Conservation (phyloP, 2,797 vertebrate species). For the Thamnophis elegans region DNA sequence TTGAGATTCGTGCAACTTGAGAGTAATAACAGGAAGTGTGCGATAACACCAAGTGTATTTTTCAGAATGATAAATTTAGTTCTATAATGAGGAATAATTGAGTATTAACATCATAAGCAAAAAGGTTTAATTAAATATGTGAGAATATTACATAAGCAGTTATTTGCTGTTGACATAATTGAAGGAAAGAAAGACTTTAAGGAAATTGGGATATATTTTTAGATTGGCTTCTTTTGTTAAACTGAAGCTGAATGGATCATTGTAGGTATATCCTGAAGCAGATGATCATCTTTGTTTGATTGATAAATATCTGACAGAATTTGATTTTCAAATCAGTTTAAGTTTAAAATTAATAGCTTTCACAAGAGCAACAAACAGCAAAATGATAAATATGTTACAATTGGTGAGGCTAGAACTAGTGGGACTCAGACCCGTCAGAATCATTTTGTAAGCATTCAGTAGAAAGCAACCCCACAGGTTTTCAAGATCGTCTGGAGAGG, state of each 20-base stretch:
- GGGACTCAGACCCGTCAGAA: not conserved
- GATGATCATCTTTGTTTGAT: not conserved
- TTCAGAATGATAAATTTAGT: constrained; percentile 19
- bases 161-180: not conserved
- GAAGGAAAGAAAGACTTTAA: not conserved
- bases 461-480: too few relatives aligned
- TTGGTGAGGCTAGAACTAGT: not conserved
- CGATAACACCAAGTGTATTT: not conserved
- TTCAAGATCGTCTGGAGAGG: too few relatives aligned
- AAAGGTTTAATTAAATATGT: constrained; percentile 23
- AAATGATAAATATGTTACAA: not conserved
- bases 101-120: constrained; percentile 15
- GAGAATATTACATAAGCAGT: not conserved
- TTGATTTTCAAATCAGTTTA: too few relatives aligned
- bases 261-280: not conserved
- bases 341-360: not conserved
- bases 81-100: not conserved
- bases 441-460: not conserved
- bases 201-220: constrained; percentile 14
- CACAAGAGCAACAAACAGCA: not conserved
- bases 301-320: not conserved
- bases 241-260: not conserved
- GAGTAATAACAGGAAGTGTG: constrained; percentile 13
- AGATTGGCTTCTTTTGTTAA: not conserved
- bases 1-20: not conserved